These are phyloP conservation scores for Agriopis aurantiaria DNA, from an alignment of 2,888 invertebrate species.

Conservation along the genomic window DNA sequence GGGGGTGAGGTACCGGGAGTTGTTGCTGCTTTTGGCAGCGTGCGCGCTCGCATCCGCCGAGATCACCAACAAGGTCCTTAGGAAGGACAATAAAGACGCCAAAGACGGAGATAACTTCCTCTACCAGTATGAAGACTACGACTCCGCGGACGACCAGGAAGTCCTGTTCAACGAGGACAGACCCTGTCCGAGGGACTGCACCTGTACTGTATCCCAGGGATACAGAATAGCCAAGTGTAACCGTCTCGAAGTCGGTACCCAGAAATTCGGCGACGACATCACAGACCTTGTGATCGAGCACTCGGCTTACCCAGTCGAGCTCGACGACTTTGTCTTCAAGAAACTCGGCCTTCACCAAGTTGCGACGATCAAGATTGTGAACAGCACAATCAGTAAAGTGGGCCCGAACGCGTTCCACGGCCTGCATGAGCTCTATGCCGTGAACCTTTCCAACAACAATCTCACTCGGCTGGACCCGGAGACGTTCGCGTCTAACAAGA, in stretches of 20 bases:
- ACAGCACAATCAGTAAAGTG: slow-evolving; percentile 89
- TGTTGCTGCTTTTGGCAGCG: slow-evolving; percentile 80
- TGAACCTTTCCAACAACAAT: slow-evolving; percentile 90
- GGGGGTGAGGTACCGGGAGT: slow-evolving; percentile 83
- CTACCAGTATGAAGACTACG: slow-evolving; percentile 78
- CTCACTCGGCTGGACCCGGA: slow-evolving; percentile 89
- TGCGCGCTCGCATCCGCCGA: slow-evolving; percentile 76
- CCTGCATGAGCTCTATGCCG: slow-evolving; percentile 88
- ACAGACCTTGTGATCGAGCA: slow-evolving; percentile 89
- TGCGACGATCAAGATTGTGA: slow-evolving; percentile 89
- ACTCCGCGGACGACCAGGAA: slow-evolving; percentile 80
- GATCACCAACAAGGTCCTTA: slow-evolving; percentile 70
- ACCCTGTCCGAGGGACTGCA: slow-evolving; percentile 88
- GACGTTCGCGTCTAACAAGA: slow-evolving; percentile 89
- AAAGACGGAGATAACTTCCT: slow-evolving; percentile 68
- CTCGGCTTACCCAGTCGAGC: slow-evolving; percentile 84
- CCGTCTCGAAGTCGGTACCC: slow-evolving; percentile 88
- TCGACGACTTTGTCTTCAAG: slow-evolving; percentile 87
- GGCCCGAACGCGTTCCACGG: slow-evolving; percentile 90
- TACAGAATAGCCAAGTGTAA: slow-evolving; percentile 89
- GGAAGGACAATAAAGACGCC: slow-evolving; percentile 68
- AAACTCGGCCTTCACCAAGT: slow-evolving; percentile 88
- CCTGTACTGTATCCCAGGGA: slow-evolving; percentile 87
- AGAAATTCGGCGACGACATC: slow-evolving; percentile 89
- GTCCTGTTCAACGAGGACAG: slow-evolving; percentile 80